Conservation (phyloP, 1,140 invertebrate genomes). For the Centruroides sculpturatus region DNA sequence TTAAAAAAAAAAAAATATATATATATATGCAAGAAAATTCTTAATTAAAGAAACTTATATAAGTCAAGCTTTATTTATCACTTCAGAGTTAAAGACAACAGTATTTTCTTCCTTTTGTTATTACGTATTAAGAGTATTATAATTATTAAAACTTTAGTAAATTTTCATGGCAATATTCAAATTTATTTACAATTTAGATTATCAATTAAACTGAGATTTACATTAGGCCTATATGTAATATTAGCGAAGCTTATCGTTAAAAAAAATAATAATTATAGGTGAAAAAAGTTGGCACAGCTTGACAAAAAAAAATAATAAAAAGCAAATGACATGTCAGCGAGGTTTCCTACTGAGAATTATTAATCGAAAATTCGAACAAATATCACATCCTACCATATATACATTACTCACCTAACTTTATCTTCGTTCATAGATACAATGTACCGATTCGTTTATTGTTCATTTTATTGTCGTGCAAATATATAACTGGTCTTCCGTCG, state of each 20-base stretch:
- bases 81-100: no score
- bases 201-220: no score
- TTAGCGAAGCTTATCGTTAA: neutral
- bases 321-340: neutral
- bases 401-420: neutral
- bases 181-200: no score
- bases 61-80: no score
- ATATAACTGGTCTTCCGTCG: constrained; percentile 7
- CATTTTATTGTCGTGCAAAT: constrained; percentile 2
- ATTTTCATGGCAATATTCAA: no score
- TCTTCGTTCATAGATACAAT: constrained; percentile 7
- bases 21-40: no score
- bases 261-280: neutral
- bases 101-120: no score
- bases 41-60: no score
- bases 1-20: no score
- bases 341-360: neutral
- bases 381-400: neutral
- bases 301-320: no score
- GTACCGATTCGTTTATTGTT: constrained; percentile 11
- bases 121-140: no score
- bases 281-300: neutral
- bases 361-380: neutral
- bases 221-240: neutral
- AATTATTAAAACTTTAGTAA: no score